Base-by-base conservation (phyloP, 2,888 invertebrate genomes). In the Antheraea yamamai region DNA sequence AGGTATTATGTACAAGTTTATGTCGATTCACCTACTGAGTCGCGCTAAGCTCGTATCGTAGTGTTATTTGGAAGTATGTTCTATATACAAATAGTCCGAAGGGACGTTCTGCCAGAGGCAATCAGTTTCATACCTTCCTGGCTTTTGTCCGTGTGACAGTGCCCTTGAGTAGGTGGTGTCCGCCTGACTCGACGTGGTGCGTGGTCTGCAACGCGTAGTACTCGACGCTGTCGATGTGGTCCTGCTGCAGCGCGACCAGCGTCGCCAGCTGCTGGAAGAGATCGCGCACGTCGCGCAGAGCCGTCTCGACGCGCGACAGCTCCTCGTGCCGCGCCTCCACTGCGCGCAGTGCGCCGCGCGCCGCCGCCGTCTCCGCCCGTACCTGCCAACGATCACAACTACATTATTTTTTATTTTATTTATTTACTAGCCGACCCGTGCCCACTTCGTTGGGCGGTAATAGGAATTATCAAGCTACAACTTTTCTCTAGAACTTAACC, bases 211-310 rank as follows among this genome's bases (percentile, higher is more conserved):
- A 92, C 79, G 96, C 96, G 90, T 95, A 96, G 92, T 96, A 96
- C 91, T 96, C 96, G 75, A 97, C 96, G 83, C 96, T 95, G 87
- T 96, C 96, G 76, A 97, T 85, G 82, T 95, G 94, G 78, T 96
- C 96, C 89, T 96, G 96, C 96, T 97, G 87, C 75, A 92, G 95
- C 85, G 97, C 97, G 51, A 98, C 96, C 74, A 97, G 95, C 90
- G 97, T 96, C 70, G 97, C 97, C 95, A 98, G 97, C 90, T 98
- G 97, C 85, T 96, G 92, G 94, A 98, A 98, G 92, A 98, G 96
- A 87, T 97, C 97, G 83, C 96, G 95, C 76, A 98, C 95, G 87
- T 98, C 98, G 70, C 92, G 89, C 81, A 98, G 96, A 84, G 97
- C 96, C 82, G 96, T 96, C 94, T 98, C 98, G 78, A 98, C 95